phyloP scores from a whole-genome alignment of 2,888 invertebrate genomes.

The Cremastinae sp. region DNA sequence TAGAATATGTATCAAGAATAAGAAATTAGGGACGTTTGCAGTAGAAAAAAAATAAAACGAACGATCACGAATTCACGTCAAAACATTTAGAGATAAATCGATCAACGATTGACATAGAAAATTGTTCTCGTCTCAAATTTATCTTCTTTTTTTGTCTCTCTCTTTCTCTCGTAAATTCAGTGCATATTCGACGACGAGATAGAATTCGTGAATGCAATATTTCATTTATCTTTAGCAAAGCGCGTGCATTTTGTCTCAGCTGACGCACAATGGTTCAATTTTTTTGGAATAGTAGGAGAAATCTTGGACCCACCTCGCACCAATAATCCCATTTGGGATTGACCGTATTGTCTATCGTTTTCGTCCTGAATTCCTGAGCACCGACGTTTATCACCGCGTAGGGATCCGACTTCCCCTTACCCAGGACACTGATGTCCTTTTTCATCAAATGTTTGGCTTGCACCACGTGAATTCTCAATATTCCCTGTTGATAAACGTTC shows the following conservation, averaged over 20 bases:
- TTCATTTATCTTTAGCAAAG: constrained; percentile 64
- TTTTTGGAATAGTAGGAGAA: not conserved
- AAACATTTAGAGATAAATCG: no score
- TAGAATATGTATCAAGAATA: not conserved
- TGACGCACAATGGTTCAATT: constrained; percentile 10
- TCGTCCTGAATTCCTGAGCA: constrained; percentile 95
- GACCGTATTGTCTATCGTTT: constrained; percentile 95
- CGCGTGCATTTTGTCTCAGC: constrained; percentile 69
- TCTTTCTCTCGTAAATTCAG: constrained; percentile 3
- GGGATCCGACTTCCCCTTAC: constrained; percentile 98
- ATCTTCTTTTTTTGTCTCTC: no score
- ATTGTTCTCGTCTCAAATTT: not conserved
- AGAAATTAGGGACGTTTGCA: no score
- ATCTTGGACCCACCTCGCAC: constrained; percentile 91
- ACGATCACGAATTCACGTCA: no score
- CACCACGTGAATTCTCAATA: constrained; percentile 95
- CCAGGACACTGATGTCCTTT: constrained; percentile 95
- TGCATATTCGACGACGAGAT: constrained; percentile 31
- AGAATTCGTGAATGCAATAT: constrained; percentile 44
- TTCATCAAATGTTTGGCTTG: constrained; percentile 98
- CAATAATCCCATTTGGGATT: constrained; percentile 98
- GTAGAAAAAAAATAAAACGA: no score
- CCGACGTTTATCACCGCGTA: constrained; percentile 96
- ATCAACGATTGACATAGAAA: no score
- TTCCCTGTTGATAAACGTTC: no score